Evolutionary conservation across 2,113 vertebrate genomes (phyloP).

Genomic region (Oreotrochilus melanogaster): DNA sequence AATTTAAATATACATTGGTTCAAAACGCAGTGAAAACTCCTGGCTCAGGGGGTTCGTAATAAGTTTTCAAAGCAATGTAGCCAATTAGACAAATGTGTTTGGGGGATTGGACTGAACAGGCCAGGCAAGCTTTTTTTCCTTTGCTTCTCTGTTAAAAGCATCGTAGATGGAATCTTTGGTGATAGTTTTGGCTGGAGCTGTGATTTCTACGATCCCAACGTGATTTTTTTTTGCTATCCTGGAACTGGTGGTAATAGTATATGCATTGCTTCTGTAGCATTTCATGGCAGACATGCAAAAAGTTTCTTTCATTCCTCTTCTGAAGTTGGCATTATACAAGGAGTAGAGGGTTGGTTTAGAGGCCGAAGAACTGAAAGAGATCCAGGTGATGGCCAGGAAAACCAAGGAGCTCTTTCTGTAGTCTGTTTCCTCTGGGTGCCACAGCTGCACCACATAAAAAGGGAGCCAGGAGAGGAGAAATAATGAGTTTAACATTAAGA

Average conservation of each 20-base stretch:
- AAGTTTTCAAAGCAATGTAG: neutral
- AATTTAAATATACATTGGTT: neutral
- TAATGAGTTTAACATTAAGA: conserved; percentile 87
- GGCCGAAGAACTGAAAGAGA: conserved; percentile 91
- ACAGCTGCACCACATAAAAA: conserved; percentile 88
- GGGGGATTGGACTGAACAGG: conserved; percentile 88
- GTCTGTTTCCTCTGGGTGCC: conserved; percentile 85
- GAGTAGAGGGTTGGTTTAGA: conserved; percentile 91
- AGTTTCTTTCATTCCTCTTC: conserved; percentile 92
- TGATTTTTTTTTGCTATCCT: conserved; percentile 95
- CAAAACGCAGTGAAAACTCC: conserved; percentile 1
- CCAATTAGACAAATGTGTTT: conserved; percentile 88
- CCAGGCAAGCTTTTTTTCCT: conserved; percentile 92
- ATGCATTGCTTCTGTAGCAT: conserved; percentile 94
- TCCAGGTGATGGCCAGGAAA: conserved; percentile 83
- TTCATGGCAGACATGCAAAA: conserved; percentile 98
- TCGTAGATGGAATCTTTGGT: conserved; percentile 85
- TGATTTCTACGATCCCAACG: conserved; percentile 88
- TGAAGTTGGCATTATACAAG: conserved; percentile 90
- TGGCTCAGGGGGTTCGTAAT: neutral
- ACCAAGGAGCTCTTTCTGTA: conserved; percentile 80
- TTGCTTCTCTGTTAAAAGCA: conserved; percentile 87
- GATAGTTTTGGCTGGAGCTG: conserved; percentile 78
- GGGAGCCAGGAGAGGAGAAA: conserved; percentile 92
- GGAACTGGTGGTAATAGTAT: conserved; percentile 95